Conservation (phyloP, 2,888 invertebrate species). For the Vesta saturnalis region DNA sequence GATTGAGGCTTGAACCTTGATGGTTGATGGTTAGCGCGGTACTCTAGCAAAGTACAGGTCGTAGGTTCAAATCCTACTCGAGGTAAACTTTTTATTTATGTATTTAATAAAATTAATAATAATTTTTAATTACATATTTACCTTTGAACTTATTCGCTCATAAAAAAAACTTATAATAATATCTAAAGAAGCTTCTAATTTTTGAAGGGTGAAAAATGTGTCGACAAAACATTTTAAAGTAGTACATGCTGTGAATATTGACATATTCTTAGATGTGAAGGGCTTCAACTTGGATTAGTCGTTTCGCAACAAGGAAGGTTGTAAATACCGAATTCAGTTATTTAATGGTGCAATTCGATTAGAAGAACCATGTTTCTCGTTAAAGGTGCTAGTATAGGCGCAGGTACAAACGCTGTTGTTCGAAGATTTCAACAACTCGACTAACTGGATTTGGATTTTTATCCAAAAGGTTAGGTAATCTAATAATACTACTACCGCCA, state of each 20-base stretch:
- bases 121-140: too few relatives aligned
- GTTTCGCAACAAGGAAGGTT: constrained; percentile 62
- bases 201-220: constrained; percentile 15
- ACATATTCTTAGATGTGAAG: constrained; percentile 72
- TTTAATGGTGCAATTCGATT: constrained; percentile 55
- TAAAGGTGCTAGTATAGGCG: constrained; percentile 68
- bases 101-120: too few relatives aligned
- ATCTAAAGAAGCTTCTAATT: constrained; percentile 14
- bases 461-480: constrained; percentile 31
- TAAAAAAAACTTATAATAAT: too few relatives aligned
- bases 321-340: constrained; percentile 54
- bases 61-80: too few relatives aligned
- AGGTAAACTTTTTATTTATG: too few relatives aligned
- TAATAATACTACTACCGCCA: constrained; percentile 64
- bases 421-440: constrained; percentile 61
- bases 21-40: too few relatives aligned
- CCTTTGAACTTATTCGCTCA: too few relatives aligned
- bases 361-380: constrained; percentile 50
- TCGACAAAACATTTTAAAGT: background rate
- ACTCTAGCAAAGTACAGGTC: too few relatives aligned
- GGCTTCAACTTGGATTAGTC: constrained; percentile 87
- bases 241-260: constrained; percentile 14
- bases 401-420: constrained; percentile 75
- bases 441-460: constrained; percentile 44
- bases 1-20: too few relatives aligned